Evolutionary conservation across 1,140 invertebrate genomes (phyloP), one percentile per base, ranked within the genome.

Genomic region (Zaprionus tsacasi): DNA sequence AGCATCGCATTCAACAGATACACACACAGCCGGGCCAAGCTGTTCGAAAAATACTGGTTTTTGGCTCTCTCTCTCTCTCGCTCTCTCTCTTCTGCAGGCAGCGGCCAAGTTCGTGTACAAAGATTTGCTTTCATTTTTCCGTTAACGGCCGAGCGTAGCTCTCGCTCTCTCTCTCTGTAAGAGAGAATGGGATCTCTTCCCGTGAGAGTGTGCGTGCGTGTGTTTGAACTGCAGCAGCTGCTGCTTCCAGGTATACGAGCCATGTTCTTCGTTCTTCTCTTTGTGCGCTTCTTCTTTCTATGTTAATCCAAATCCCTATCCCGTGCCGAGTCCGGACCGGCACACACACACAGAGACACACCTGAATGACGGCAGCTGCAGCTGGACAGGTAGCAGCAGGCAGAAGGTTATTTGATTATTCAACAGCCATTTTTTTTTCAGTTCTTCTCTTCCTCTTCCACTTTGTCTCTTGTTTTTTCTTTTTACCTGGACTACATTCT

Each of bases 41-140:
- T 60, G 56, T 76, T 82, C 27, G 56, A 90, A 90, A 90, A 89
- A 90, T 90, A 90, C 86, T 79, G 87, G 82, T 90, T 89, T 81
- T 45, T 66, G n/a, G n/a, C n/a, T n/a, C n/a, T n/a, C n/a, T n/a
- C n/a, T 30, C 13, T 35, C 21, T n/a, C 12, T 33, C 8, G 13
- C 38, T 43, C 40, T 38, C 10, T 43, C 40, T 43, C 40, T 43
- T 73, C 75, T 68, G 58, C 78, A 76, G 61, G 67, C 27, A 5
- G 6, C 77, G 58, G 82, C 80, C 78, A 74, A 76, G 73, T 89
- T 85, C 69, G 74, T 75, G 63, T 8, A 85, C 87, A 86, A 90
- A 90, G 87, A 90, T 90, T 90, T 90, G 82, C 86, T 90, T 90
- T 90, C 86, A 90, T 91, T 90, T 90, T 79, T 79, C 79, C 76